These are phyloP conservation scores for Pithys albifrons DNA, from an alignment of 2,113 vertebrate genomes.

Conservation along the genomic window DNA sequence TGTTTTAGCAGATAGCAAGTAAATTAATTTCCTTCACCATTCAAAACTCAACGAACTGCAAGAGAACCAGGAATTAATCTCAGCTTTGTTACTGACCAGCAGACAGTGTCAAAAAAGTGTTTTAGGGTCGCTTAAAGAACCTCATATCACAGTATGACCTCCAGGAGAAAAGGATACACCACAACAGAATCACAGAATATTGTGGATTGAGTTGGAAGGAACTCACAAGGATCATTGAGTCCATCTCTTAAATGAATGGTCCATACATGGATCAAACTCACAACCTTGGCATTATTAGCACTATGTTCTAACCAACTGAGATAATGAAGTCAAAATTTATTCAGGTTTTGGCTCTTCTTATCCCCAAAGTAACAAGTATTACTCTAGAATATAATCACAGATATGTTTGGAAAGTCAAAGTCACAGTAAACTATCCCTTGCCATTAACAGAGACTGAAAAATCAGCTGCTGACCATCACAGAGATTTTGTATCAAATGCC, in stretches of 20 bases:
- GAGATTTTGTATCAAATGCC: neutral
- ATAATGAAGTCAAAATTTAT: neutral
- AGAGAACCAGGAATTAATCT: neutral
- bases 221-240: neutral
- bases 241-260: neutral
- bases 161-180: neutral
- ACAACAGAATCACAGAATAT: neutral
- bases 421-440: neutral
- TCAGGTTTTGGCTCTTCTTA: neutral
- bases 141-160: neutral
- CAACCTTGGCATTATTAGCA: neutral
- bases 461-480: neutral
- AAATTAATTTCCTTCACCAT: neutral
- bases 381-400: neutral
- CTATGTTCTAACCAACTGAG: neutral
- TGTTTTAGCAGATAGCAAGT: neutral
- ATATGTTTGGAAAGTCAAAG: neutral
- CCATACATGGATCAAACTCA: neutral
- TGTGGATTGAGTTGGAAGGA: neutral
- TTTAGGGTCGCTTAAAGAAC: neutral
- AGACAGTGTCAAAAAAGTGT: neutral
- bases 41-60: neutral
- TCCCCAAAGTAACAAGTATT: neutral
- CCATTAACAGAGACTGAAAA: neutral
- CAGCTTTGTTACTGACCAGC: neutral